Evolutionary conservation across 2,113 vertebrate species (phyloP), one percentile per base, ranked within the genome.

Genomic region (Xiphophorus maculatus): DNA sequence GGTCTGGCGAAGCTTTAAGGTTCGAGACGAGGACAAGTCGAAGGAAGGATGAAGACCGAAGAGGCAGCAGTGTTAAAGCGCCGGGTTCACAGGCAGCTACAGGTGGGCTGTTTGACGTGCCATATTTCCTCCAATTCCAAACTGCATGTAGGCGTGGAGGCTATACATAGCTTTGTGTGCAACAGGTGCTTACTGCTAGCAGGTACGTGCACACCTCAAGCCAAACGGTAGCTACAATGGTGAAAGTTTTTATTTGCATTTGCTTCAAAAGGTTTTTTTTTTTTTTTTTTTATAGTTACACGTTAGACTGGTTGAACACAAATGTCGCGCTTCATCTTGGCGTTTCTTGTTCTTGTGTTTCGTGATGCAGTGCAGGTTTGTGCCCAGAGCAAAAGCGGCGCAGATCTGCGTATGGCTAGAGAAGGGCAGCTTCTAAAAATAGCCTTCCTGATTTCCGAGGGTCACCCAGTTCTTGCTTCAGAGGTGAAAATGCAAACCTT

Each of bases 41-140:
- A 32, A n/a, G 33, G 61, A 0, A 63, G 27, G 9, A 54, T 69
- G 79, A 76, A 80, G 84, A 76, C 79, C 4, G 78, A 79, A 64
- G 80, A 84, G 77, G 37, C 25, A 25, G 29, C 64, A 70, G 70
- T 60, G 22, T 65, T 85, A n/a, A 71, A 84, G 66, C 22, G 79
- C 10, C 82, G 32, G 74, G 54, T 71, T 84, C 80, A 62, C 82
- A 79, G 84, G 80, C 83, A 86, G 71, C 74, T 82, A 73, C 89
- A 91, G 90, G 91, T 91, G 80, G 80, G 79, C n/a, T 28, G 62
- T 17, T 72, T 5, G 10, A 66, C 58, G 69, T 51, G 72, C 69
- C 84, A 40, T 66, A 69, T 63, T 69, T 69, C 67, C 11, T 13
- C 22, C 0, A 63, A 83, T 76, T 76, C 71, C 73, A 76, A 61